Evolutionary conservation across 37 sponge, comb jelly and placozoan species (phyloP).

Genomic region (Oscarella lobularis): DNA sequence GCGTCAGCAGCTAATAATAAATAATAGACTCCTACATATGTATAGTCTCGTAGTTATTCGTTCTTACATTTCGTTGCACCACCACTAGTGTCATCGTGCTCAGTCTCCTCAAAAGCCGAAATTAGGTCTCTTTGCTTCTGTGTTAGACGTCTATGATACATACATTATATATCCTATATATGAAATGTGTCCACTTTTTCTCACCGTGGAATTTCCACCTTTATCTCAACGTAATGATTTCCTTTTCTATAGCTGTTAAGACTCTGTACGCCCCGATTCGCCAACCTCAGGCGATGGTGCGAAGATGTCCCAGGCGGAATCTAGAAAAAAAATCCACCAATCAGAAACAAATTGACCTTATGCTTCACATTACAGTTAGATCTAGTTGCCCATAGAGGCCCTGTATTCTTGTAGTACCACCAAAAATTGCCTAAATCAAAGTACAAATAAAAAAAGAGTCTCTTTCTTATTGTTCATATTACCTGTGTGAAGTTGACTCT

Average conservation of each 20-base stretch:
- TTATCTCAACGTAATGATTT: conserved; percentile 82
- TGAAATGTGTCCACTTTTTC: conserved; percentile 7
- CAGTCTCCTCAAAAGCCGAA: neutral
- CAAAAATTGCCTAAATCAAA: conserved; percentile 52
- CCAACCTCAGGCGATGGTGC: conserved; percentile 65
- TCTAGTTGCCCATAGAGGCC: conserved; percentile 72
- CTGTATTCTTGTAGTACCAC: conserved; percentile 49
- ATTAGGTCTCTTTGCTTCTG: neutral
- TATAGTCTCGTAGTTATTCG: neutral
- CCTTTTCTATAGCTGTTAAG: conserved; percentile 69
- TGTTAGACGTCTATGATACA: neutral
- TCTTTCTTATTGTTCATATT: neutral
- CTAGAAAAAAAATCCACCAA: conserved; percentile 11
- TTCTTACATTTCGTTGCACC: neutral
- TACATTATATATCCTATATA: neutral
- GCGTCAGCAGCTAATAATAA: no score
- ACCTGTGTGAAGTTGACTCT: conserved; percentile 58
- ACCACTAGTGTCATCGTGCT: neutral
- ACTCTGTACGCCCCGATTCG: conserved; percentile 61
- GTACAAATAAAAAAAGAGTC: neutral
- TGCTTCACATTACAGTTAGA: conserved; percentile 35
- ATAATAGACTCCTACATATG: neutral
- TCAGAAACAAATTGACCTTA: neutral
- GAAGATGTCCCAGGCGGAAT: conserved; percentile 76
- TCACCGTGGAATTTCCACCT: conserved; percentile 69